Conservation (phyloP, 2,797 vertebrate species). For the Vespertilio murinus region DNA sequence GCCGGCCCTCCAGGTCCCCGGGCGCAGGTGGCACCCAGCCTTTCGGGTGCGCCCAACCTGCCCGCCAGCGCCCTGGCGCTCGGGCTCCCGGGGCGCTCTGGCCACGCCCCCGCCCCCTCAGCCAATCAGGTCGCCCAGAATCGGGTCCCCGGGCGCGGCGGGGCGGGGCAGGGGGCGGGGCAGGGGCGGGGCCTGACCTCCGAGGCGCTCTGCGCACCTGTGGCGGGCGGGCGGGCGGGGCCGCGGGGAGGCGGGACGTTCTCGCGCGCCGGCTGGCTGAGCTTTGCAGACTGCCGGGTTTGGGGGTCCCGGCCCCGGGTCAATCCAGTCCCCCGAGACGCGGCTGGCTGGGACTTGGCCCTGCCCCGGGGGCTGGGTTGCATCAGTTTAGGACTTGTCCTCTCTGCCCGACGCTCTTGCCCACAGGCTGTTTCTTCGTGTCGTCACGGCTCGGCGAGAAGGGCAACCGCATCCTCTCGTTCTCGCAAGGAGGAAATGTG, state of each 20-base stretch:
- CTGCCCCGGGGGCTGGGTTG: neutral
- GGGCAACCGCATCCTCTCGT: neutral
- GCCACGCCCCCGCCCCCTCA: neutral
- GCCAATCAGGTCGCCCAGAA: slow-evolving; percentile 53
- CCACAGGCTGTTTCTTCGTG: neutral
- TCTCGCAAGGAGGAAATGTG: neutral
- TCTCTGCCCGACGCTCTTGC: neutral
- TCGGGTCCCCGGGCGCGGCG: neutral
- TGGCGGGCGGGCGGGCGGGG: accelerated
- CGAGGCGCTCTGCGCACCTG: accelerated
- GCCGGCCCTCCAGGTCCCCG: neutral
- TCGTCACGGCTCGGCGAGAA: neutral
- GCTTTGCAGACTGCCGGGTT: accelerated
- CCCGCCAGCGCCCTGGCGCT: accelerated
- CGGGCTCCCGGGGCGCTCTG: neutral
- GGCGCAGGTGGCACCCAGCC: neutral
- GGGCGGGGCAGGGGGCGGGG: neutral
- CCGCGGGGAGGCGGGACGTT: neutral
- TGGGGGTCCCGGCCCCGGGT: neutral
- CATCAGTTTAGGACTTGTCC: neutral
- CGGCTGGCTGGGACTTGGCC: neutral
- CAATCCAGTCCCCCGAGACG: neutral
- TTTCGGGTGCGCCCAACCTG: accelerated
- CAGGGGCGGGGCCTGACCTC: accelerated
- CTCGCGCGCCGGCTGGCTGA: accelerated